Conservation (phyloP, 1,140 invertebrate species). For the Halyomorpha halys region DNA sequence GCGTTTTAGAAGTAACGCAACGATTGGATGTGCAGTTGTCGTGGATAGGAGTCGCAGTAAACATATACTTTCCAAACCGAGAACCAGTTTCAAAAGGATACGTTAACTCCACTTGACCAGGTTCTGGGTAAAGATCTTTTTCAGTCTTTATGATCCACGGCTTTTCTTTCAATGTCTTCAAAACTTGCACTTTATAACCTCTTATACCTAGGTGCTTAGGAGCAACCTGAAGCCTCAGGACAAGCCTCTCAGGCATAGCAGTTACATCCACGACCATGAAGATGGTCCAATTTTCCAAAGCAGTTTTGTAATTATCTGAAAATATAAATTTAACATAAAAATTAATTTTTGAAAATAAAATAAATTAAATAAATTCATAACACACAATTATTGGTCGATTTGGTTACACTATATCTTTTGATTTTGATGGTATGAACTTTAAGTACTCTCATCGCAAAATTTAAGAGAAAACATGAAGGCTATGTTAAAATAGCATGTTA, state of each 20-base stretch:
- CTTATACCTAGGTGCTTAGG: slow-evolving; percentile 11
- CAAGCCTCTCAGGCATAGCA: slow-evolving; percentile 12
- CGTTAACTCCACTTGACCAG: slow-evolving; percentile 12
- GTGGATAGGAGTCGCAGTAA: slow-evolving; percentile 18
- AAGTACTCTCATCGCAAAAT: no score
- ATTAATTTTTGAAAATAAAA: no score
- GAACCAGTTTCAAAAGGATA: slow-evolving; percentile 18
- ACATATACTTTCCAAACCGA: slow-evolving; percentile 24
- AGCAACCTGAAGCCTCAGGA: slow-evolving; percentile 19
- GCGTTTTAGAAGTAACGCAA: background rate
- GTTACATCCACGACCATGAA: slow-evolving; percentile 22
- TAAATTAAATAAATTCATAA: no score
- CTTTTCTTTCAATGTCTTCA: slow-evolving; percentile 9
- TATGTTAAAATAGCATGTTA: no score
- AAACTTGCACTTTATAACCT: slow-evolving; percentile 11
- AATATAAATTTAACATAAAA: background rate
- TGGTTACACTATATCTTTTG: no score
- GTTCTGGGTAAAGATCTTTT: background rate
- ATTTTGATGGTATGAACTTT: no score
- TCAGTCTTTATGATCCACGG: background rate
- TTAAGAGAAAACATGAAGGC: no score
- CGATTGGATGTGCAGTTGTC: slow-evolving; percentile 10
- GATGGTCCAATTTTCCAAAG: slow-evolving; percentile 20
- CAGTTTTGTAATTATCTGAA: slow-evolving; percentile 2
- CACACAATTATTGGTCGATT: no score